phyloP scores from a whole-genome alignment of 1,140 invertebrate genomes.

The Saccostrea echinata region DNA sequence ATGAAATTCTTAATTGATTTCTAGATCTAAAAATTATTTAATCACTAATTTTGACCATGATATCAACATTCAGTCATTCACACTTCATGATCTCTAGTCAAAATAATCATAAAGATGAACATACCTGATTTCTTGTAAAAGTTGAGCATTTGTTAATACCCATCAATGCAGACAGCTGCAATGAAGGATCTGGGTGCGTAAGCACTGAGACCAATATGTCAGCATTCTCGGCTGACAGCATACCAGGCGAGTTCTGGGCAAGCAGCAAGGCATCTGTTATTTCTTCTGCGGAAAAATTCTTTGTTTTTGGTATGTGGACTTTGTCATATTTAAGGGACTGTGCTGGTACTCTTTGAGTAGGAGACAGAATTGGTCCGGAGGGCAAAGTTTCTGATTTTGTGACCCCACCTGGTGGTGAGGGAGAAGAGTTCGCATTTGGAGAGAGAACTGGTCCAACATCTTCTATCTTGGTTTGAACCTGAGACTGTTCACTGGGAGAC shows the following conservation, averaged over 20 bases:
- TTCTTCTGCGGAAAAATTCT: constrained; percentile 50
- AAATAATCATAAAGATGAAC: no score
- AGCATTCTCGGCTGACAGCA: constrained; percentile 70
- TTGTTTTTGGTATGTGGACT: not conserved
- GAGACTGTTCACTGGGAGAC: not conserved
- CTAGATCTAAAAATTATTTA: no score
- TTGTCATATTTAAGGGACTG: not conserved
- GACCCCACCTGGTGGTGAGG: not conserved
- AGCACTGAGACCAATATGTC: constrained; percentile 82
- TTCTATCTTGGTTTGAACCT: not conserved
- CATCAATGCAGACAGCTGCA: constrained; percentile 81
- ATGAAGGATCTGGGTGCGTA: constrained; percentile 79
- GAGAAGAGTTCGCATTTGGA: not conserved
- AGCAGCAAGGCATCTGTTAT: constrained; percentile 59
- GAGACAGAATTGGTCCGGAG: not conserved
- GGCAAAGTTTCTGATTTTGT: not conserved
- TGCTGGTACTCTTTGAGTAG: not conserved
- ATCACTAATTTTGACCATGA: no score
- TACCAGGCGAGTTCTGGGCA: constrained; percentile 60
- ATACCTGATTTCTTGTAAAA: constrained; percentile 82
- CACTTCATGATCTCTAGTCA: no score
- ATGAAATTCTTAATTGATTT: no score
- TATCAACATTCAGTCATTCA: no score
- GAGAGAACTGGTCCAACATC: not conserved
- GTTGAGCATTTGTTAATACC: constrained; percentile 83